phyloP scores from a whole-genome alignment of 2,888 invertebrate species.

The Pristionchus mayeri region DNA sequence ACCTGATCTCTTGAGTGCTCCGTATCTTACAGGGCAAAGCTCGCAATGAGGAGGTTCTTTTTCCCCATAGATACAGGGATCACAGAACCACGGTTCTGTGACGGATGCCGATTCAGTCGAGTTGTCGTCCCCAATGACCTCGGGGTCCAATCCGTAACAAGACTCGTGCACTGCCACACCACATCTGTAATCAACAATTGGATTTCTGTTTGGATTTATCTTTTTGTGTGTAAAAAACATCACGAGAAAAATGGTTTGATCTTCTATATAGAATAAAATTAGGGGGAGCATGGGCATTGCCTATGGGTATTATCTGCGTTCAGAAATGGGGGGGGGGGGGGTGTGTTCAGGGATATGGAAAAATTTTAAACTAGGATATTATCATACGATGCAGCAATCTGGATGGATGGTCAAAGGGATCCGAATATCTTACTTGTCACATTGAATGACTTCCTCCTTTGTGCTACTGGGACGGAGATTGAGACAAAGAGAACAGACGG shows the following conservation, averaged over 20 bases:
- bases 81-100: slow-evolving; percentile 93
- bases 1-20: slow-evolving; percentile 89
- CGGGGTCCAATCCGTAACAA: slow-evolving; percentile 63
- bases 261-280: background rate
- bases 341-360: no score
- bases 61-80: slow-evolving; percentile 84
- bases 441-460: slow-evolving; percentile 65
- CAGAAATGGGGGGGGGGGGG: no score
- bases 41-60: slow-evolving; percentile 88
- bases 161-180: slow-evolving; percentile 73
- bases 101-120: slow-evolving; percentile 54
- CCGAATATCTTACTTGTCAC: slow-evolving; percentile 61
- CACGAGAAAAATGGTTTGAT: background rate
- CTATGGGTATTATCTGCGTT: no score
- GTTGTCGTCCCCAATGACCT: slow-evolving; percentile 37
- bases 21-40: slow-evolving; percentile 90
- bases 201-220: background rate
- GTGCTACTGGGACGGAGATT: slow-evolving; percentile 55
- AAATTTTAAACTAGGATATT: no score
- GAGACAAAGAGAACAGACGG: slow-evolving; percentile 68
- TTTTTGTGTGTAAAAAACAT: no score
- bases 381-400: no score
- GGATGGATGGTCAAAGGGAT: no score
- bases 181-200: slow-evolving; percentile 62
- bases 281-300: no score